phyloP scores from a whole-genome alignment of 2,797 vertebrate species.

The Gila robusta region DNA sequence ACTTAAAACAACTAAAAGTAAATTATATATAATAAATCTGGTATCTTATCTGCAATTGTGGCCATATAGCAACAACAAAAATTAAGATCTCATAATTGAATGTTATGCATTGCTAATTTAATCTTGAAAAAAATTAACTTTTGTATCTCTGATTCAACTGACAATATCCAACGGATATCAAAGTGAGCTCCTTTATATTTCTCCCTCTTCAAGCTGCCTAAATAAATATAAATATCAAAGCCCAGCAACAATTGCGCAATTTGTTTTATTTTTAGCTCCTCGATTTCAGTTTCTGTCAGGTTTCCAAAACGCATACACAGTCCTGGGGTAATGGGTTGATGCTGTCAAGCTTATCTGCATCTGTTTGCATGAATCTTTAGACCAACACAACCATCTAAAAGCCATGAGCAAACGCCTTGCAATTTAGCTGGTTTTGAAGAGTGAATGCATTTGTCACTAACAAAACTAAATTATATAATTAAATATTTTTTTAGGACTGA shows the following conservation, averaged over 20 bases:
- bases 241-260: constrained; percentile 37
- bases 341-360: constrained; percentile 47
- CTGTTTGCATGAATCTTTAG: constrained; percentile 46
- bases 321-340: constrained; percentile 29
- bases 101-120: neutral
- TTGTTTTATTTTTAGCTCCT: constrained; percentile 54
- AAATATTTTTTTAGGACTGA: neutral
- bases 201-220: neutral
- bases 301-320: constrained; percentile 10
- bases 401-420: neutral
- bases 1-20: neutral
- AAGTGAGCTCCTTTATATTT: neutral
- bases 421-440: neutral
- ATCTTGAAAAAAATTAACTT: neutral
- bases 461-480: neutral
- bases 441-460: neutral
- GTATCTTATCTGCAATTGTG: neutral
- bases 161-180: neutral
- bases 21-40: neutral
- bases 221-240: neutral
- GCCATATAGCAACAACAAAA: neutral
- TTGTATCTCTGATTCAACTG: neutral
- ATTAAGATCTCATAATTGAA: neutral
- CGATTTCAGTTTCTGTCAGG: constrained; percentile 28
- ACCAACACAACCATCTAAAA: constrained; percentile 25